phyloP scores from a whole-genome alignment of 2,888 invertebrate species.

The Nezara viridula region DNA sequence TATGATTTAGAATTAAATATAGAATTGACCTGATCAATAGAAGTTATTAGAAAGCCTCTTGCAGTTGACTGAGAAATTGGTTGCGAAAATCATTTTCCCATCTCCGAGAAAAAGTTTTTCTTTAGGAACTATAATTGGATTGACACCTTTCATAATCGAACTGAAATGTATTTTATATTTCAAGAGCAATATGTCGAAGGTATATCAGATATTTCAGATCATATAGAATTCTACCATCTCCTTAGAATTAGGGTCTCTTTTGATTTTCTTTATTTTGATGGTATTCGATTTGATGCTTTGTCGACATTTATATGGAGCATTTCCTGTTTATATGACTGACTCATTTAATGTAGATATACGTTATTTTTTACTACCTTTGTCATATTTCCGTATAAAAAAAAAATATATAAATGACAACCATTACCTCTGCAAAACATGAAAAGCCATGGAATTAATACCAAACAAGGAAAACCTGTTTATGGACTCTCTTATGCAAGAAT shows the following conservation, averaged over 20 bases:
- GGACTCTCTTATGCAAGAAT: too few relatives aligned
- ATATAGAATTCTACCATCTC: background rate
- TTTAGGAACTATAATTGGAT: background rate
- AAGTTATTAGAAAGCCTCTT: background rate
- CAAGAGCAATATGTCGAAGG: background rate
- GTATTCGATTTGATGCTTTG: background rate
- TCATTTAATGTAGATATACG: too few relatives aligned
- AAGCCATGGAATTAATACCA: too few relatives aligned
- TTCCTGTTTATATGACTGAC: too few relatives aligned
- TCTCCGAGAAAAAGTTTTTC: background rate
- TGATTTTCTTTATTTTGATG: background rate
- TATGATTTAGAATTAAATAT: background rate
- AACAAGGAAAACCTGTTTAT: too few relatives aligned
- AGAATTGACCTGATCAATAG: background rate
- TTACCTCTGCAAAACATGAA: too few relatives aligned
- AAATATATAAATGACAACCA: too few relatives aligned
- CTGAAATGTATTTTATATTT: background rate
- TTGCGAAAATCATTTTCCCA: background rate
- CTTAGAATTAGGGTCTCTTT: background rate
- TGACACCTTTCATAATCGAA: conserved; percentile 3
- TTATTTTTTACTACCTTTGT: too few relatives aligned
- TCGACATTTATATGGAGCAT: too few relatives aligned
- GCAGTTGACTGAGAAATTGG: background rate
- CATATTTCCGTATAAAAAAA: too few relatives aligned
- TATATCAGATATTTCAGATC: background rate